Conservation (phyloP, 2,888 invertebrate species). For the Scaptomyza flava region DNA sequence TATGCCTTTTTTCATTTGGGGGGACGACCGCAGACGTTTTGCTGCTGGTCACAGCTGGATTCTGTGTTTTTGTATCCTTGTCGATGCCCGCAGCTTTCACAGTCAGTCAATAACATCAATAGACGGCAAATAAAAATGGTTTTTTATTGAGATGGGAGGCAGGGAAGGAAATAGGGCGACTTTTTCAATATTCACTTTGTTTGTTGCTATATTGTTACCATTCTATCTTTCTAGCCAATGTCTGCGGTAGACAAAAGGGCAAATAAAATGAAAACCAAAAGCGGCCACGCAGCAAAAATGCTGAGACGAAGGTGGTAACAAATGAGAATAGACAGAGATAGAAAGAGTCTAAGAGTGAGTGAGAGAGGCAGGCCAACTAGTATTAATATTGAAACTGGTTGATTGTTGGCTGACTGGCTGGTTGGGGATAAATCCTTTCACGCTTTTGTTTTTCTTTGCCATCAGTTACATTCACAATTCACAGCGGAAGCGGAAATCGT, state of each 20-base stretch:
- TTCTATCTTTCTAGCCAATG: conserved; percentile 40
- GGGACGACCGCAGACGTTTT: conserved; percentile 33
- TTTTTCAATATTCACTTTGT: conserved; percentile 68
- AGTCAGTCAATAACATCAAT: conserved; percentile 76
- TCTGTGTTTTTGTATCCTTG: conserved; percentile 1
- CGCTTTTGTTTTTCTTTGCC: conserved; percentile 68
- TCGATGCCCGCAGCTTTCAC: conserved; percentile 25
- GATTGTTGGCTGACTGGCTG: conserved; percentile 37
- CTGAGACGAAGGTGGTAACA: conserved; percentile 16
- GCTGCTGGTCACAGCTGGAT: conserved; percentile 68
- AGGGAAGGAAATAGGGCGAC: conserved; percentile 27
- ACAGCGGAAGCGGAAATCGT: conserved; percentile 69
- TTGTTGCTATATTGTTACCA: conserved; percentile 61
- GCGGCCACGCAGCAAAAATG: conserved; percentile 76
- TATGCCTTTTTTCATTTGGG: not conserved
- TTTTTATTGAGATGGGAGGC: conserved; percentile 39
- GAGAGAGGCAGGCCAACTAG: conserved; percentile 29
- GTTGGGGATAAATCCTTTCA: conserved; percentile 59
- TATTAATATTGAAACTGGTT: conserved; percentile 65
- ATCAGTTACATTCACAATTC: conserved; percentile 44
- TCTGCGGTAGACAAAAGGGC: conserved; percentile 64
- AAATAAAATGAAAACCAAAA: conserved; percentile 68
- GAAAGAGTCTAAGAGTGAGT: too few species aligned
- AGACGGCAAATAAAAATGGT: conserved; percentile 75
- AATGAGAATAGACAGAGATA: not conserved